These are phyloP conservation scores for Spongia lamella DNA, from an alignment of 37 sponge, comb jelly and placozoan species.

Conservation along the genomic window DNA sequence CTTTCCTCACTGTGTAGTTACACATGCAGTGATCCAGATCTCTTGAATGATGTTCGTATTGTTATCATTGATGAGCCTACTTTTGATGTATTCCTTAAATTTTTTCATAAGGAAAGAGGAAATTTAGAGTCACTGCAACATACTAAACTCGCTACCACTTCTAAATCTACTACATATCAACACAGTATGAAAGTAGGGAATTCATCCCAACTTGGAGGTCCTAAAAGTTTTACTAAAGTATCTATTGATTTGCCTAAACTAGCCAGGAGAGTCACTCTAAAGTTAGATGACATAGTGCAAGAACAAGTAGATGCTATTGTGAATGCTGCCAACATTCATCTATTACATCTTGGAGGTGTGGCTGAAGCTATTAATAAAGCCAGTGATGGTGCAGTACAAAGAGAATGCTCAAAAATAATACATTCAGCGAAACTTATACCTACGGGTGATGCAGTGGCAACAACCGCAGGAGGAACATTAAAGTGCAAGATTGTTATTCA, in stretches of 20 bases:
- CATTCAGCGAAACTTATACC: conserved; percentile 9
- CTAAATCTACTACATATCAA: too few relatives aligned
- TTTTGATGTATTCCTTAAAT: background rate
- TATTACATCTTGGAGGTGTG: conserved; percentile 66
- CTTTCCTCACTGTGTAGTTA: too few relatives aligned
- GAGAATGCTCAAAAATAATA: conserved; percentile 11
- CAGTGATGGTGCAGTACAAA: conserved; percentile 44
- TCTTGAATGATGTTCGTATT: conserved; percentile 63
- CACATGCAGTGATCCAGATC: too few relatives aligned
- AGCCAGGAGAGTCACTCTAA: conserved; percentile 39
- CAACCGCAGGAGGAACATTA: conserved; percentile 58
- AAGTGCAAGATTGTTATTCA: conserved; percentile 57
- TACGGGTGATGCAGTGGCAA: conserved; percentile 47
- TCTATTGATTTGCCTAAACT: too few relatives aligned
- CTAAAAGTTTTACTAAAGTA: too few relatives aligned
- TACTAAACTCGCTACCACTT: too few relatives aligned
- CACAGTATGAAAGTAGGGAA: too few relatives aligned
- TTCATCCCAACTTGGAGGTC: too few relatives aligned
- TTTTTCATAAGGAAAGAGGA: too few relatives aligned
- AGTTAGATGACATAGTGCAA: conserved; percentile 48
- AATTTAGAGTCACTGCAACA: too few relatives aligned
- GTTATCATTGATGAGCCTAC: conserved; percentile 67
- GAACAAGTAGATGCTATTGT: conserved; percentile 66
- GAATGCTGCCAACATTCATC: conserved; percentile 68
- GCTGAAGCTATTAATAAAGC: conserved; percentile 62